phyloP scores from a whole-genome alignment of 2,797 vertebrate species.

The Acipenser oxyrinchus region DNA sequence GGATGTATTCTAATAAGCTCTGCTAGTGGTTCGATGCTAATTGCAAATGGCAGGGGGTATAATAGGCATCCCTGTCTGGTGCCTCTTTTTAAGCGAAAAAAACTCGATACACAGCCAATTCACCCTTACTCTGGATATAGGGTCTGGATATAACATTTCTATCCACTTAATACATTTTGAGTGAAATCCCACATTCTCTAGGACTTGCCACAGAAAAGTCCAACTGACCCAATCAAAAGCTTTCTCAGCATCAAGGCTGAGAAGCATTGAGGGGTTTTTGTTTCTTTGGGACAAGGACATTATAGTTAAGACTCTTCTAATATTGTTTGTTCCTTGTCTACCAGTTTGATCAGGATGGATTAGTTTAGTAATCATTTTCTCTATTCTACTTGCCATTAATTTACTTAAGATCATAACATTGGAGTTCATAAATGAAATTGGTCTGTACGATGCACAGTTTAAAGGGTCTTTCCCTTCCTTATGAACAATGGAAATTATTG shows the following conservation, averaged over 20 bases:
- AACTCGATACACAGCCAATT: constrained; percentile 11
- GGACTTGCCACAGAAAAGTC: constrained; percentile 6
- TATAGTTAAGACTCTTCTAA: no score
- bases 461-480: no score
- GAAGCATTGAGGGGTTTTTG: no score
- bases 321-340: no score
- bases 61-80: constrained; percentile 10
- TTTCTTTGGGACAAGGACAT: no score
- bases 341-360: no score
- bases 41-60: constrained; percentile 9
- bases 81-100: constrained; percentile 10
- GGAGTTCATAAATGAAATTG: no score
- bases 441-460: no score
- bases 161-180: constrained; percentile 4
- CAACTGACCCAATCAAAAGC: constrained; percentile 13
- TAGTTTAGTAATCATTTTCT: no score
- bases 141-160: background rate
- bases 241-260: background rate
- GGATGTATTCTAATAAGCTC: constrained; percentile 7
- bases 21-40: constrained; percentile 19
- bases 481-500: no score
- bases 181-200: background rate
- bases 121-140: background rate
- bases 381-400: no score
- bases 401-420: no score